phyloP scores from a whole-genome alignment of 2,797 vertebrate species.

The Clarias pachynema region DNA sequence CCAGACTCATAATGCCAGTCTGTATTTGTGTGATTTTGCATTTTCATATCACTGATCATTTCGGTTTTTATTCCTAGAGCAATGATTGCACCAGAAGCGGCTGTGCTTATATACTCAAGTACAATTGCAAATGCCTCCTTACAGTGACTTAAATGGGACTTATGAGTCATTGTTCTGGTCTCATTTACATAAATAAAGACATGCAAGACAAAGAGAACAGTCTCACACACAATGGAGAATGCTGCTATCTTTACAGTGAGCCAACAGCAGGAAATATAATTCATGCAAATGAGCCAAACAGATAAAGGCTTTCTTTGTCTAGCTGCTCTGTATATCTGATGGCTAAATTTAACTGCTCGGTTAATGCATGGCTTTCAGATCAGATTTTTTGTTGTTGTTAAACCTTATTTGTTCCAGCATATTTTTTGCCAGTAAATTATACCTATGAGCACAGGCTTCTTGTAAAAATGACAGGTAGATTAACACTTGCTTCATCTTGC shows the following conservation, averaged over 20 bases:
- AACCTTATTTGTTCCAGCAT: conserved; percentile 20
- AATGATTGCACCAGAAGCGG: conserved; percentile 31
- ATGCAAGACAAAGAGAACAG: conserved; percentile 64
- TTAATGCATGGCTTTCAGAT: conserved; percentile 60
- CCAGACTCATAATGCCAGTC: conserved; percentile 58
- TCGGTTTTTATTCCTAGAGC: conserved; percentile 6
- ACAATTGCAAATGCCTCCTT: conserved; percentile 37
- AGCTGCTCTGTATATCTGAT: conserved; percentile 68
- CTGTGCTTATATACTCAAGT: conserved; percentile 36
- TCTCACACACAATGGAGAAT: conserved; percentile 71
- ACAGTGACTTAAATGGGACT: conserved; percentile 47
- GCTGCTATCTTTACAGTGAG: conserved; percentile 70
- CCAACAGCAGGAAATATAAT: conserved; percentile 75
- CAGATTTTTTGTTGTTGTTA: conserved; percentile 53
- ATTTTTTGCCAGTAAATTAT: conserved; percentile 38
- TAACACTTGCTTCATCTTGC: neutral
- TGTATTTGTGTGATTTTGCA: conserved; percentile 56
- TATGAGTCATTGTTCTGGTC: conserved; percentile 61
- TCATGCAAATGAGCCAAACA: conserved; percentile 77
- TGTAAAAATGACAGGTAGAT: neutral
- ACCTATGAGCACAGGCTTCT: conserved; percentile 26
- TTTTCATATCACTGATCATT: conserved; percentile 41
- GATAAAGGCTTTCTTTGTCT: conserved; percentile 74
- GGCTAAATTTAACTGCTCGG: conserved; percentile 65
- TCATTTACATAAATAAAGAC: conserved; percentile 71